These are phyloP conservation scores for Hemaris fuciformis DNA, from an alignment of 2,888 invertebrate species.

Conservation along the genomic window DNA sequence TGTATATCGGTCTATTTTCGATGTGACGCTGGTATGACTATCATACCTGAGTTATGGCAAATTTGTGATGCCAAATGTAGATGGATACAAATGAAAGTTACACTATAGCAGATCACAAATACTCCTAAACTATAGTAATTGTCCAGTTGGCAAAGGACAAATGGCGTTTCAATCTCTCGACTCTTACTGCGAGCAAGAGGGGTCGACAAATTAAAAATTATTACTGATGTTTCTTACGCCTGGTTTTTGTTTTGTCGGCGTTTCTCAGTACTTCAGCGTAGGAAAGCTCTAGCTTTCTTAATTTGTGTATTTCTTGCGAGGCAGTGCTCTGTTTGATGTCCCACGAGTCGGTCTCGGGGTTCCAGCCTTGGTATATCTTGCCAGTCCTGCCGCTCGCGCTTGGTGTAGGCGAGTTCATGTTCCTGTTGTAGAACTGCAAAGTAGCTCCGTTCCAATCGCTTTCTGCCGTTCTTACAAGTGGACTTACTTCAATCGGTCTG, in stretches of 20 bases:
- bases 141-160: conserved; percentile 79
- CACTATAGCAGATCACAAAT: conserved; percentile 80
- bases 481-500: conserved; percentile 78
- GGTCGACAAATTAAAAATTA: conserved; percentile 62
- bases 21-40: conserved; percentile 45
- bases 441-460: conserved; percentile 87
- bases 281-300: conserved; percentile 90
- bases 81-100: conserved; percentile 70
- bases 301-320: conserved; percentile 90
- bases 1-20: conserved; percentile 38
- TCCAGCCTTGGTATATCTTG: conserved; percentile 76
- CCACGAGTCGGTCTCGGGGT: conserved; percentile 74
- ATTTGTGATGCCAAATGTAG: conserved; percentile 68
- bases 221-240: conserved; percentile 79
- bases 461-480: conserved; percentile 65
- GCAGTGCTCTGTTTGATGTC: conserved; percentile 85
- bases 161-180: conserved; percentile 75
- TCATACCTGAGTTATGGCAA: conserved; percentile 73
- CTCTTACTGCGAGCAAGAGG: conserved; percentile 66
- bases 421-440: conserved; percentile 85
- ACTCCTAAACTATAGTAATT: conserved; percentile 69
- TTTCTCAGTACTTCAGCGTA: conserved; percentile 92
- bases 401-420: conserved; percentile 82
- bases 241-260: conserved; percentile 81
- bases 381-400: conserved; percentile 75